A percentile compares a stretch with the other conserved stretches of the same genome.
Conservation (phyloP, 2,797 vertebrate species). For the Neosilurus hyrtlii region DNA sequence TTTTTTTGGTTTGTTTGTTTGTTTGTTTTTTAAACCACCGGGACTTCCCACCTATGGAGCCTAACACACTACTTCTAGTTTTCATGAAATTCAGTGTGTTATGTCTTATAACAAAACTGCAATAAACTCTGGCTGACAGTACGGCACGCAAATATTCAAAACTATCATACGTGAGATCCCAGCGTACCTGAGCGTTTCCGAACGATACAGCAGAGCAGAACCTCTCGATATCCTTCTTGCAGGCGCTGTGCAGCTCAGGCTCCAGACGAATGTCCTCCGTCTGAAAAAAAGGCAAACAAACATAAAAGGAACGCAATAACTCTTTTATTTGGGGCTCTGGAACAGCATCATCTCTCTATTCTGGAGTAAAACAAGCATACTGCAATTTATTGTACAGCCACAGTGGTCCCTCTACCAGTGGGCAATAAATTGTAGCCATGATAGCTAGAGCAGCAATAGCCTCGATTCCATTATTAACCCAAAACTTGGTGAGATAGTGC, state of each 20-base stretch:
- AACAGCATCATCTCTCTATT: not conserved
- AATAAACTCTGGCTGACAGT: not conserved
- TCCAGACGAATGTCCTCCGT: constrained; percentile 94
- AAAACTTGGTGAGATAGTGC: too few relatives aligned
- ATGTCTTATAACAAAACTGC: not conserved
- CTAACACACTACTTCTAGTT: too few relatives aligned
- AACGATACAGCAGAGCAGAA: constrained; percentile 86
- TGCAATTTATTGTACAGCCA: not conserved
- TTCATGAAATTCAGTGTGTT: not conserved
- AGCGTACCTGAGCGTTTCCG: constrained; percentile 90
- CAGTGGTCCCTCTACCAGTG: not conserved
- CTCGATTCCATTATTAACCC: too few relatives aligned
- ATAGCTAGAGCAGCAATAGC: too few relatives aligned
- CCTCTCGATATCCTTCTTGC: constrained; percentile 85
- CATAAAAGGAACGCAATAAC: not conserved
- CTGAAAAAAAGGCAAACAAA: constrained; percentile 53
- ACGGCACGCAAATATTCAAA: not conserved
- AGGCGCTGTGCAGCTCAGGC: constrained; percentile 91
- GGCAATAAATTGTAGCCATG: too few relatives aligned
- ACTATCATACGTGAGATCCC: not conserved
- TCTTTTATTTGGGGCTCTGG: not conserved
- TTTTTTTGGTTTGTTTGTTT: too few relatives aligned
- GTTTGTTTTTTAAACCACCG: too few relatives aligned
- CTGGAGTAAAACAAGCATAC: not conserved
- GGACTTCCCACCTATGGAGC: too few relatives aligned